Percentiles rank a stretch among this genome's conserved stretches.
Conservation (phyloP, 2,797 vertebrate species). For the Hippoglossus hippoglossus region DNA sequence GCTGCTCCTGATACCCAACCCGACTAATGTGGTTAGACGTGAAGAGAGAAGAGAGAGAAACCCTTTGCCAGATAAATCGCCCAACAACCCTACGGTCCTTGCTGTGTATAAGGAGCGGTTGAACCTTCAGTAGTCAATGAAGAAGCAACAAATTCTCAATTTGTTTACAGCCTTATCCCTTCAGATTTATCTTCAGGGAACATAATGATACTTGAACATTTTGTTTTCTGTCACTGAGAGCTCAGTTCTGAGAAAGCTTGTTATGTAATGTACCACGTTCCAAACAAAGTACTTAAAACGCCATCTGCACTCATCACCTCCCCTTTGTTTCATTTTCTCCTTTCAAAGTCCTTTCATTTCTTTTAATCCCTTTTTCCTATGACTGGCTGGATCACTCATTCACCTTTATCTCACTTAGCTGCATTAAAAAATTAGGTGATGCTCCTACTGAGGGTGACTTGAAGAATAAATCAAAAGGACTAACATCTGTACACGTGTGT, state of each 20-base stretch:
- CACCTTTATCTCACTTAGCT: slow-evolving; percentile 22
- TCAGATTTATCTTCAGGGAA: background rate
- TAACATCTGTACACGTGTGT: background rate
- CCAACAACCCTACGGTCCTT: no score
- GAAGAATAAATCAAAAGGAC: background rate
- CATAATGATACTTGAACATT: slow-evolving; percentile 12
- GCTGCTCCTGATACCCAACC: background rate
- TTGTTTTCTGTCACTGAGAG: slow-evolving; percentile 17
- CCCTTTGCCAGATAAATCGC: no score
- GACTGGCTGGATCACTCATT: slow-evolving; percentile 14
- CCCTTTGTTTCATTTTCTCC: slow-evolving; percentile 5
- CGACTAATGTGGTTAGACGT: background rate
- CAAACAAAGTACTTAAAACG: slow-evolving; percentile 23
- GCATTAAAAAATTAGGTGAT: slow-evolving; percentile 34
- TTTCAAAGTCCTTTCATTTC: slow-evolving; percentile 1
- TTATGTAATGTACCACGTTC: slow-evolving; percentile 36
- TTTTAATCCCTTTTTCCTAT: slow-evolving; percentile 27
- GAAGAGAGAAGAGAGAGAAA: no score
- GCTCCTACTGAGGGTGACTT: slow-evolving; percentile 6
- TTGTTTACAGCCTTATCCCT: background rate
- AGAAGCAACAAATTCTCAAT: background rate
- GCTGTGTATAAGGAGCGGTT: no score
- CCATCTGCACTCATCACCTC: slow-evolving; percentile 14
- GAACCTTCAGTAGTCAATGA: no score
- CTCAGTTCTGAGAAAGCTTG: slow-evolving; percentile 38